Evolutionary conservation across 2,888 invertebrate species (phyloP), one percentile per base, ranked within the genome.

Genomic region (Microplitis deprimator): DNA sequence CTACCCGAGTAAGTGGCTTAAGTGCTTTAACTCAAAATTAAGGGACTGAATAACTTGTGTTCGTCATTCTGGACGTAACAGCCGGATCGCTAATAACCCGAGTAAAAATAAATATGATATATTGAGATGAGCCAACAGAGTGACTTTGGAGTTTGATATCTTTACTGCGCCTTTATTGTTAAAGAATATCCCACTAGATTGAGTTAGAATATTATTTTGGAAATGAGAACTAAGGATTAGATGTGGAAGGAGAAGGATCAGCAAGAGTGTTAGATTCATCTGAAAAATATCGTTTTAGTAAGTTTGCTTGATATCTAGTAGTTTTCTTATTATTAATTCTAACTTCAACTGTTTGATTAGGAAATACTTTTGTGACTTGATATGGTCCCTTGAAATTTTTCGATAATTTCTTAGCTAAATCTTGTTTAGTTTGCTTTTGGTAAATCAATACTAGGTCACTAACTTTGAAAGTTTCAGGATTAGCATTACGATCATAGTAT

Each of bases 401-500:
- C 3, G 74, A 60, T 60, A 76, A 6, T 70, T 76, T 76, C n/a
- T 76, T 70, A 10, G 70, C 61, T 16, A 76, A 17, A 5, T 67
- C 67, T 16, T 16, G 38, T 65, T 65, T 78, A 75, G 16, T 73
- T 77, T 62, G 74, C 20, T 75, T 67, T 5, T 75, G 60, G 4
- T 68, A 60, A 29, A 82, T 39, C 10, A 70, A 79, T 16, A 82
- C 77, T 29, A 79, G 72, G 71, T 83, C 81, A 6, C 79, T 77
- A 5, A 78, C 73, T 62, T 82, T 76, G 67, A 78, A 82, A 68
- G 78, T 39, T 8, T 70, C 39, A 8, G 75, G 41, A 29, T 83
- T 76, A n/a, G 62, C 40, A 16, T 78, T 77, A 62, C 78, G 75
- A 77, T 84, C 83, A 75, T 83, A 82, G 50, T 81, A 76, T 7